phyloP scores from a whole-genome alignment of 2,113 vertebrate genomes.

The Pseudolaguvia tuberculata region DNA sequence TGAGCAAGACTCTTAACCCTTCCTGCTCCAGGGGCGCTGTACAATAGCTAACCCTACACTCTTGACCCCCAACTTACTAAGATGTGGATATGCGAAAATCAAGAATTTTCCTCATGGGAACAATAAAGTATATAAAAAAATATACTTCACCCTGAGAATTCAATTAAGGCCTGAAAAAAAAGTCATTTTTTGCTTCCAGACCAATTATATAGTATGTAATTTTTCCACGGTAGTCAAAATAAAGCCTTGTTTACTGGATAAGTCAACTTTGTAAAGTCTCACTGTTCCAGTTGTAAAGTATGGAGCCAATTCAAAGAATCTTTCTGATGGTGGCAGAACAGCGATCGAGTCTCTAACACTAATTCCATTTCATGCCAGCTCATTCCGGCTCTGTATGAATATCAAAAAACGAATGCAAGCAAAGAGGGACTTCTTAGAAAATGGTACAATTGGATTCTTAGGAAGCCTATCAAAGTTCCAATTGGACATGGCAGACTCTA shows the following conservation, averaged over 20 bases:
- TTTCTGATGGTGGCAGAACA: constrained; percentile 44
- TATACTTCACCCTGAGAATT: no score
- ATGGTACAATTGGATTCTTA: constrained; percentile 54
- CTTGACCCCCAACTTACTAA: no score
- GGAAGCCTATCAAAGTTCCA: constrained; percentile 55
- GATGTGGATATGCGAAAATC: no score
- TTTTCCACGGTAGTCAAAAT: no score
- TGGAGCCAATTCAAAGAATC: constrained; percentile 30
- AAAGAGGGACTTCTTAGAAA: constrained; percentile 39
- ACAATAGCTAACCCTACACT: no score
- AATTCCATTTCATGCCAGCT: constrained; percentile 68
- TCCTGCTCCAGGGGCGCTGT: no score
- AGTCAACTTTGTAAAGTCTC: constrained; percentile 34
- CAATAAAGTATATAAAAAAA: no score
- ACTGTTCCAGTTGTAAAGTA: constrained; percentile 3
- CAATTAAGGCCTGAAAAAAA: no score
- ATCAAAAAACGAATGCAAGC: constrained; percentile 53
- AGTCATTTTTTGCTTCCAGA: no score
- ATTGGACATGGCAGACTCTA: constrained; percentile 53
- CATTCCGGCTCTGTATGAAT: constrained; percentile 54
- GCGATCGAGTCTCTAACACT: constrained; percentile 61
- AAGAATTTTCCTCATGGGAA: no score
- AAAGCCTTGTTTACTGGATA: constrained; percentile 23
- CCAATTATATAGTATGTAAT: no score
- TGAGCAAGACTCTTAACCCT: no score